These are phyloP conservation scores for Phorcus lineatus DNA, from an alignment of 2,888 invertebrate species.

Conservation along the genomic window DNA sequence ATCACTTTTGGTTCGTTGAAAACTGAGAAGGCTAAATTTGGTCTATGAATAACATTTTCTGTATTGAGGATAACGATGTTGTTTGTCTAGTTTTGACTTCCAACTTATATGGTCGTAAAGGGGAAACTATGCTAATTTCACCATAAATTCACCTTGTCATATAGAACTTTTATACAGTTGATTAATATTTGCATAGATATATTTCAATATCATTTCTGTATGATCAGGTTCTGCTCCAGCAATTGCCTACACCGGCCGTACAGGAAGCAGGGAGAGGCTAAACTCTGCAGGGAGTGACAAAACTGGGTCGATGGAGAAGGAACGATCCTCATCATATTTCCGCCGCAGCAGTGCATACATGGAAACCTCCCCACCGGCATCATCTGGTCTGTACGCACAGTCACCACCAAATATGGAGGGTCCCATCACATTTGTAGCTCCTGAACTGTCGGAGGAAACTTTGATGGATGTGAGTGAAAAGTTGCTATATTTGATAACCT, in stretches of 20 bases:
- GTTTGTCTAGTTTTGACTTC: too few relatives aligned
- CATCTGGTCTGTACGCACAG: slow-evolving; percentile 61
- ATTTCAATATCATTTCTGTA: too few relatives aligned
- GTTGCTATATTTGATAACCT: slow-evolving; percentile 5
- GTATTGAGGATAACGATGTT: too few relatives aligned
- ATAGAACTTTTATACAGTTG: too few relatives aligned
- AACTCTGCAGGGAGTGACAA: slow-evolving; percentile 46
- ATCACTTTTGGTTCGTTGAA: too few relatives aligned
- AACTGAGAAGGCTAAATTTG: too few relatives aligned
- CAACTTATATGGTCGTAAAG: too few relatives aligned
- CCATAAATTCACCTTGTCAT: neutral
- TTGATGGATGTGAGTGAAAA: slow-evolving; percentile 84
- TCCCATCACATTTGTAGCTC: slow-evolving; percentile 87
- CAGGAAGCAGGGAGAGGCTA: slow-evolving; percentile 47
- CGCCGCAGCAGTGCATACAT: slow-evolving; percentile 44
- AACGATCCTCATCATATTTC: slow-evolving; percentile 48
- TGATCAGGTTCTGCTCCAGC: neutral
- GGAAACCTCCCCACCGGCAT: slow-evolving; percentile 58
- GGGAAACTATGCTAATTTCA: too few relatives aligned
- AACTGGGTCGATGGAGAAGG: slow-evolving; percentile 44
- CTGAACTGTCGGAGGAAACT: slow-evolving; percentile 96
- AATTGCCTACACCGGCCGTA: slow-evolving; percentile 25
- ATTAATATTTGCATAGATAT: too few relatives aligned
- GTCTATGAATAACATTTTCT: too few relatives aligned
- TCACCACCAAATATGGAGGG: slow-evolving; percentile 76